Conservation (phyloP, 1,140 invertebrate genomes). For the Scaptodrosophila lebanonensis region DNA sequence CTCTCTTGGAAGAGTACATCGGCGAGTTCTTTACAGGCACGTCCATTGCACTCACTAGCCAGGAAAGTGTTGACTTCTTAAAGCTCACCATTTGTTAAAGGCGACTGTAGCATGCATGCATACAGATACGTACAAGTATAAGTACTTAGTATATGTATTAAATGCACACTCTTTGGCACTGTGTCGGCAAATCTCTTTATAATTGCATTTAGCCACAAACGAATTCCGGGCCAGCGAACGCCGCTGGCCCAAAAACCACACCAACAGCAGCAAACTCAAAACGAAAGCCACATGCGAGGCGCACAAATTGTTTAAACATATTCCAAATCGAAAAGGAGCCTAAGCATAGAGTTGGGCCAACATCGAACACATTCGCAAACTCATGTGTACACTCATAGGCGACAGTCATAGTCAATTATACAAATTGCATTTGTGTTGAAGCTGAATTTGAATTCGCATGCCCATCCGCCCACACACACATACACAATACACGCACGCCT, state of each 20-base stretch:
- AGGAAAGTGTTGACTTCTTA: no score
- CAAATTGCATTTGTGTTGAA: conserved; percentile 67
- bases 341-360: no score
- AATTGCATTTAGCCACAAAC: conserved; percentile 71
- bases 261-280: conserved; percentile 15
- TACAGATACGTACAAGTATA: no score
- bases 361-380: no score
- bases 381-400: no score
- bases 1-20: no score
- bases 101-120: no score
- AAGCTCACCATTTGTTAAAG: no score
- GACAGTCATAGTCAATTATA: conserved; percentile 71
- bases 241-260: conserved; percentile 48
- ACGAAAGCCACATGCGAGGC: conserved; percentile 53
- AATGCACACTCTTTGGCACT: conserved; percentile 13
- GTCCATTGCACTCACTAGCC: no score
- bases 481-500: conserved; percentile 2
- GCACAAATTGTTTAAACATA: conserved; percentile 69
- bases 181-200: conserved; percentile 71
- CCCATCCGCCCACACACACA: conserved; percentile 8
- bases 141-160: no score
- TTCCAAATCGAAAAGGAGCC: conserved; percentile 48
- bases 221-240: no score
- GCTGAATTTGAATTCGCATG: conserved; percentile 34
- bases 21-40: no score